phyloP scores from a whole-genome alignment of 2,113 vertebrate species.

The Jaculus jaculus region DNA sequence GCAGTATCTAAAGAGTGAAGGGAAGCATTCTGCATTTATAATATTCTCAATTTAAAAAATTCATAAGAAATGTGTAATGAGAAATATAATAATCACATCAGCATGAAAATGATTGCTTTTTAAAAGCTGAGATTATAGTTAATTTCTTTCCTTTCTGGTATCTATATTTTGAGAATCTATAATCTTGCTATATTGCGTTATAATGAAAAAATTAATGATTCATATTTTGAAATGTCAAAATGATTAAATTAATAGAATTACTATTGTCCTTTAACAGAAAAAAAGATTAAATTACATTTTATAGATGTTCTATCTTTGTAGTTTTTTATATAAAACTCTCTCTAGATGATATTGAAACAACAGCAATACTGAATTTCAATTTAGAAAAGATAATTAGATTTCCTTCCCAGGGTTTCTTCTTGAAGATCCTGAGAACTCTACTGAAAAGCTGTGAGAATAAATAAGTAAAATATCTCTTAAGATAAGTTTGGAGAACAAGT shows the following conservation, averaged over 20 bases:
- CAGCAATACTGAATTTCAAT: neutral
- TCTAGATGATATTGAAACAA: neutral
- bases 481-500: neutral
- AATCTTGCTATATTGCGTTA: slow-evolving; percentile 24
- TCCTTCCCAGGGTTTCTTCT: neutral
- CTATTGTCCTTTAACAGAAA: slow-evolving; percentile 40
- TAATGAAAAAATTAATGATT: slow-evolving; percentile 46
- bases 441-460: slow-evolving; percentile 19
- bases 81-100: slow-evolving; percentile 13
- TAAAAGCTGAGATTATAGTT: neutral
- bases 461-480: slow-evolving; percentile 25
- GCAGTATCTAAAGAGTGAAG: neutral
- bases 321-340: slow-evolving; percentile 35
- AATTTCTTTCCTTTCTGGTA: slow-evolving; percentile 21
- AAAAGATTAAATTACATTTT: slow-evolving; percentile 32
- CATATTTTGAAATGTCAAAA: slow-evolving; percentile 57
- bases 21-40: neutral
- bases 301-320: slow-evolving; percentile 2
- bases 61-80: neutral
- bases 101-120: neutral
- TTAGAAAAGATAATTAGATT: neutral
- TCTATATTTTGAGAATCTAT: slow-evolving; percentile 32
- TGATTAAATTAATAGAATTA: slow-evolving; percentile 53
- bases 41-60: neutral
- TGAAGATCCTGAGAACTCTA: neutral